Evolutionary conservation across 2,113 vertebrate genomes (phyloP).

Genomic region (Aptenodytes forsteri): DNA sequence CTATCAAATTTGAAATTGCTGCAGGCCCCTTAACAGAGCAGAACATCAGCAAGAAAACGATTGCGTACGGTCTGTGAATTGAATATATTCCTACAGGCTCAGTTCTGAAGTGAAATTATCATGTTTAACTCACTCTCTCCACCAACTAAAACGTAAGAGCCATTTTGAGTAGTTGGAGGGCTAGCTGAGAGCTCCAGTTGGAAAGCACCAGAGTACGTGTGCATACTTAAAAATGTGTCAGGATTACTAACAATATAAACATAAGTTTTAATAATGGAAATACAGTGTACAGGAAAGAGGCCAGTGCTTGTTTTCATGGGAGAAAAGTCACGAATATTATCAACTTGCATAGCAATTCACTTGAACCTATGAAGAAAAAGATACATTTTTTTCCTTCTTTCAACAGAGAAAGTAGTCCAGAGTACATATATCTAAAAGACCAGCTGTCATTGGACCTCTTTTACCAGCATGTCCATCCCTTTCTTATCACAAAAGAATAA

Average conservation of each 20-base stretch:
- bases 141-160: neutral
- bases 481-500: neutral
- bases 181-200: neutral
- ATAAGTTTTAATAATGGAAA: neutral
- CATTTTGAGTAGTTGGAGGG: neutral
- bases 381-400: neutral
- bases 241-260: neutral
- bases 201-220: neutral
- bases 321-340: neutral
- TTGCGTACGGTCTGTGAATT: neutral
- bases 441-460: neutral
- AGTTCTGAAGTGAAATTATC: slow-evolving; percentile 31
- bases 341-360: neutral
- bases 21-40: slow-evolving; percentile 8
- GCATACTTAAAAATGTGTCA: neutral
- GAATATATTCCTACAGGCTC: slow-evolving; percentile 35
- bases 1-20: slow-evolving; percentile 48
- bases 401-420: neutral
- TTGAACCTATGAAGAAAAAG: neutral
- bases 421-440: neutral
- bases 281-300: neutral
- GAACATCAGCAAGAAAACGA: slow-evolving; percentile 33
- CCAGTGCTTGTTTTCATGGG: neutral
- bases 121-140: slow-evolving; percentile 1
- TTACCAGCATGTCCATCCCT: neutral